These are phyloP conservation scores for Microcebus lehilahytsara DNA, from an alignment of 2,113 vertebrate genomes.

Conservation along the genomic window DNA sequence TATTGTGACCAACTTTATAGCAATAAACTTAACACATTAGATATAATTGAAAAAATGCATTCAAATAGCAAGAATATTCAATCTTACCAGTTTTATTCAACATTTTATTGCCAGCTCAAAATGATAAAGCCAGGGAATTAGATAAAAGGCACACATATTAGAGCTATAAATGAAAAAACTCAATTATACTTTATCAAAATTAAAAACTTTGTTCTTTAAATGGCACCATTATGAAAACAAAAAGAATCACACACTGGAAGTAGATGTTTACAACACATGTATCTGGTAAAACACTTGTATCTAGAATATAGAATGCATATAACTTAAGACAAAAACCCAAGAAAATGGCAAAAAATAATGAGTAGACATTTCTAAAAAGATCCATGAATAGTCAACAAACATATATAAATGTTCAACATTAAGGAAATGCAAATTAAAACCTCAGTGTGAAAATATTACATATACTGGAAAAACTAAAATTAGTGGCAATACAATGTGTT, in stretches of 20 bases:
- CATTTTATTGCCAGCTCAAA: neutral
- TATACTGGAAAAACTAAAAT: neutral
- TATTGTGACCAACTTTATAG: neutral
- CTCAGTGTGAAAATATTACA: neutral
- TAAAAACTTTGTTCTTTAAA: neutral
- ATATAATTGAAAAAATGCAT: neutral
- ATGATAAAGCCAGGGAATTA: neutral
- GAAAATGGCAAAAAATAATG: neutral
- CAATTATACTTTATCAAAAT: neutral
- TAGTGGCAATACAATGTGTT: neutral
- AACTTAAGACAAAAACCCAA: neutral
- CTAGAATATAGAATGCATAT: neutral
- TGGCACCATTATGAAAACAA: neutral
- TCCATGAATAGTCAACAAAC: neutral
- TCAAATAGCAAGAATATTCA: neutral
- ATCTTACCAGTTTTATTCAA: neutral
- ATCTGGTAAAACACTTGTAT: neutral
- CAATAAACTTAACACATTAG: neutral
- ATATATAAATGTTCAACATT: neutral
- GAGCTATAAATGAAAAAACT: neutral
- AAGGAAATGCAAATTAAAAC: neutral
- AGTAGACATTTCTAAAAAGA: neutral
- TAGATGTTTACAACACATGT: neutral
- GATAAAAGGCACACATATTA: neutral
- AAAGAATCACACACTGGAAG: neutral